Evolutionary conservation across 2,113 vertebrate species (phyloP), one percentile per base, ranked within the genome.

Genomic region (Sander lucioperca): DNA sequence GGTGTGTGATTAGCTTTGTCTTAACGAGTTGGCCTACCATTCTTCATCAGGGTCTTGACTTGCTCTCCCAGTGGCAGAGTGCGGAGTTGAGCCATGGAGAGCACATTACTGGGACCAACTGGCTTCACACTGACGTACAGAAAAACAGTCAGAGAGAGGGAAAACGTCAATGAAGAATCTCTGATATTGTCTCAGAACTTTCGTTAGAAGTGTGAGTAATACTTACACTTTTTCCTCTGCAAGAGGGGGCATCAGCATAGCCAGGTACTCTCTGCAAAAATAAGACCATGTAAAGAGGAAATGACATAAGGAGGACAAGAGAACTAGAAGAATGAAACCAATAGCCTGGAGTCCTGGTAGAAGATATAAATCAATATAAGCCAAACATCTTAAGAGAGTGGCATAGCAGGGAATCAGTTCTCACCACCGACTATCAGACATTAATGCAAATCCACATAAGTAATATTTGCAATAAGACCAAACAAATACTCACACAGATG

Each of bases 11-110:
- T 43, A 33, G 39, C 27, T 27, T 58, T 45, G 51, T 27, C 2
- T 27, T 1, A 15, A 23, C 14, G 3, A 15, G 21, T 25, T 15
- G 6, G 5, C 95, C 27, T 88, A 99, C 98, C 98, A 0, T 99
- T 99, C 93, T 97, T 99, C 97, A 99, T 97, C 84, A 99, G 92
- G 64, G 98, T 98, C 95, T 97, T 98, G 83, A 99, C 97, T 88
- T 99, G 98, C 65, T 99, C 98, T 1, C 96, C 96, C 23, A 99
- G 94, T 0, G 98, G 97, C 83, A 99, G 93, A 1, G 97, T 99
- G 7, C 98, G 96, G 81, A 99, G 95, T 77, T 99, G 98, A 50
- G 98, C 97, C 98, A 99, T 99, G 14, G 98, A 98, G 18, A 99
- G 95, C 10, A 99, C 96, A 0, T 99, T 99, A 94, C 98, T 99